Conservation (phyloP, 2,888 invertebrate species). For the Drosophila anomelani region DNA sequence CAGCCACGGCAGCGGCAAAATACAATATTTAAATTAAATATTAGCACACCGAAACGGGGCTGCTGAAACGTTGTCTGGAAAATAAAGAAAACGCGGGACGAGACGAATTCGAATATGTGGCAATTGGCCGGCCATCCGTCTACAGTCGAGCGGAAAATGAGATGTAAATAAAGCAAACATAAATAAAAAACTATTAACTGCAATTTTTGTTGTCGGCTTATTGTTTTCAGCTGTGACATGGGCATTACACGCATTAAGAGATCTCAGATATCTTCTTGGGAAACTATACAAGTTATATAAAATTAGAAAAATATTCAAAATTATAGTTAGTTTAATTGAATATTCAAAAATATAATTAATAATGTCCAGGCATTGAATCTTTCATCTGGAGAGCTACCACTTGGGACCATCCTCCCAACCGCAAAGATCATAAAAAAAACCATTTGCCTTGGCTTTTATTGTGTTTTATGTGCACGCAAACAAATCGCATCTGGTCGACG, state of each 20-base stretch:
- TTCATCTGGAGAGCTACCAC: slow-evolving; percentile 14
- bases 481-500: slow-evolving; percentile 48
- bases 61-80: slow-evolving; percentile 29
- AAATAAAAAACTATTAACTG: slow-evolving; percentile 60
- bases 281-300: background rate
- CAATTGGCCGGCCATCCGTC: slow-evolving; percentile 45
- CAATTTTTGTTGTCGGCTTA: slow-evolving; percentile 45
- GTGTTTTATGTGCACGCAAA: slow-evolving; percentile 56
- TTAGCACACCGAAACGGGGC: slow-evolving; percentile 64
- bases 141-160: slow-evolving; percentile 55
- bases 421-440: slow-evolving; percentile 12
- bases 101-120: slow-evolving; percentile 50
- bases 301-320: background rate
- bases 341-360: slow-evolving; percentile 1
- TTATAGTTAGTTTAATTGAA: background rate
- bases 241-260: slow-evolving; percentile 43
- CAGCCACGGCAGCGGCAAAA: slow-evolving; percentile 32
- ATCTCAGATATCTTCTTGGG: background rate
- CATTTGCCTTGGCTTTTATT: slow-evolving; percentile 21
- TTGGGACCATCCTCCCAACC: slow-evolving; percentile 2
- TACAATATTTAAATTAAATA: slow-evolving; percentile 78
- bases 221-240: slow-evolving; percentile 74
- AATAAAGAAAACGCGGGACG: slow-evolving; percentile 46
- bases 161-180: slow-evolving; percentile 38
- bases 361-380: background rate